These are phyloP conservation scores for Candidula unifasciata DNA, from an alignment of 2,888 invertebrate genomes.

Conservation along the genomic window DNA sequence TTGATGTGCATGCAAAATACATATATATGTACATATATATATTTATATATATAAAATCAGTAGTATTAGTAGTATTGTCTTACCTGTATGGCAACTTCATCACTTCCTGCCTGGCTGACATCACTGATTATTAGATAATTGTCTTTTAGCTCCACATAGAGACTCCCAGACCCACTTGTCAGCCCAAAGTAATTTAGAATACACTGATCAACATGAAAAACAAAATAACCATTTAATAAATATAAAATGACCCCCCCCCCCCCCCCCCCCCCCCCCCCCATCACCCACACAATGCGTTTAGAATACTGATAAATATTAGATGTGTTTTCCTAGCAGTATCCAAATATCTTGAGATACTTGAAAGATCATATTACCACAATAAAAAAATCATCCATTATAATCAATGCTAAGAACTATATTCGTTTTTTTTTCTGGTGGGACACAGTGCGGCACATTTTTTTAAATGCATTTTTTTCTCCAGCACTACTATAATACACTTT, in stretches of 20 bases:
- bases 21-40: neutral
- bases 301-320: no score
- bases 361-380: no score
- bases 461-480: no score
- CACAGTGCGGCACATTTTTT: no score
- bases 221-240: neutral
- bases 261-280: neutral
- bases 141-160: slow-evolving; percentile 43
- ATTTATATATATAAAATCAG: neutral
- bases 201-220: slow-evolving; percentile 41
- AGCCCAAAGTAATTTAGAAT: slow-evolving; percentile 50
- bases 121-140: slow-evolving; percentile 47
- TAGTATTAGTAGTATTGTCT: neutral
- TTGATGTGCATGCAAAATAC: no score
- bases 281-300: neutral
- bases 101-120: neutral
- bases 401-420: no score
- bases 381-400: no score
- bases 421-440: no score
- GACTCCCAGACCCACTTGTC: slow-evolving; percentile 26
- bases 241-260: neutral
- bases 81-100: slow-evolving; percentile 46
- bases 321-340: no score
- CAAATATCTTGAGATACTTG: no score
- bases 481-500: no score